Conservation (phyloP, 2,888 invertebrate genomes). For the Galeopsomyia nigrocyanea region DNA sequence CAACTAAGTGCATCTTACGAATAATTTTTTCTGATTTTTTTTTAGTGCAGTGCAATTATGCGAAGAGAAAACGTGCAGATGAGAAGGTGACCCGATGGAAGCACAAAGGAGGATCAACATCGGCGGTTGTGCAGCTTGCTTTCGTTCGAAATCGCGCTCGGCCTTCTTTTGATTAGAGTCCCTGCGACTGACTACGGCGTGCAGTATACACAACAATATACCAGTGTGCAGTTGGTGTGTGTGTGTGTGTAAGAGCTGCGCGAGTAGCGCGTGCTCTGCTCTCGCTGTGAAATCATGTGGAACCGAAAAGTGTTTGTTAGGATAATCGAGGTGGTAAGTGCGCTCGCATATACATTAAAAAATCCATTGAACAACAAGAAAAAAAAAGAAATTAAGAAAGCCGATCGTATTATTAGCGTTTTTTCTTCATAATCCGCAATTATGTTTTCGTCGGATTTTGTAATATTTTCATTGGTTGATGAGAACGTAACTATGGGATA, state of each 20-base stretch:
- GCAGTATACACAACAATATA: not conserved
- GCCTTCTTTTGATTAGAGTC: conserved; percentile 41
- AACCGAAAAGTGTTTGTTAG: conserved; percentile 66
- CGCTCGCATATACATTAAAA: not conserved
- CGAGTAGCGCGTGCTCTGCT: conserved; percentile 33
- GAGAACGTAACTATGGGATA: not conserved
- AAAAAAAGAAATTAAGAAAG: not conserved
- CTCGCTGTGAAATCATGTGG: conserved; percentile 61
- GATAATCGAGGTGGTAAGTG: conserved; percentile 65
- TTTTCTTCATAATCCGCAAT: too few species aligned
- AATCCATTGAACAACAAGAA: conserved; percentile 14
- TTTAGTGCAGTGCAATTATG: conserved; percentile 25
- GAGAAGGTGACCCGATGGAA: conserved; percentile 29
- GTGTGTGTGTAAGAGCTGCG: too few species aligned
- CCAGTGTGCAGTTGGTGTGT: too few species aligned
- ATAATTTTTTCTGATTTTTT: conserved; percentile 7
- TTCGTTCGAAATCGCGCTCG: conserved; percentile 36
- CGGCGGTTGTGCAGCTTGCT: conserved; percentile 30
- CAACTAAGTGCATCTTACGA: not conserved
- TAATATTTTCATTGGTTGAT: not conserved
- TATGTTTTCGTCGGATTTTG: too few species aligned
- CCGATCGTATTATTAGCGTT: too few species aligned
- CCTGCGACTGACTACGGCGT: not conserved
- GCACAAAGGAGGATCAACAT: conserved; percentile 41
- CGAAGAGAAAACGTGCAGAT: conserved; percentile 22